Conservation (phyloP, 2,888 invertebrate species). For the Acrobasis consociella region DNA sequence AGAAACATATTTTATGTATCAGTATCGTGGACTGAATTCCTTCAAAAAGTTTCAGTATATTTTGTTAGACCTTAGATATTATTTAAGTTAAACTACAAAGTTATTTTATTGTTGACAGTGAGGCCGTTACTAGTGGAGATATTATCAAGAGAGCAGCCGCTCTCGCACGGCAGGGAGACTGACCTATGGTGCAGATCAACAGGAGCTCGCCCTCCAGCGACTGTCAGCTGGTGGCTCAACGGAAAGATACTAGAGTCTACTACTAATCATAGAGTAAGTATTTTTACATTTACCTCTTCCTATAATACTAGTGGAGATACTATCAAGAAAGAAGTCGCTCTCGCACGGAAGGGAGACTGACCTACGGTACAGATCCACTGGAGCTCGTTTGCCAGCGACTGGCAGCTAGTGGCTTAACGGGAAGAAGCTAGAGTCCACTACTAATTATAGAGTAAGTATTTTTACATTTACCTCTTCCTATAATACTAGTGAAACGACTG, state of each 20-base stretch:
- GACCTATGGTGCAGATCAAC: slow-evolving; percentile 92
- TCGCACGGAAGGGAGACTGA: slow-evolving; percentile 92
- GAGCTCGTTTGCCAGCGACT: slow-evolving; percentile 92
- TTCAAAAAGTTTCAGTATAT: too few species aligned
- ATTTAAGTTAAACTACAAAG: neutral
- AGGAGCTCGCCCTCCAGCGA: slow-evolving; percentile 93
- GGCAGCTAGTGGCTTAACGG: slow-evolving; percentile 94
- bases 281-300: neutral
- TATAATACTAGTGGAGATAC: slow-evolving; percentile 88
- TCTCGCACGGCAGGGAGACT: slow-evolving; percentile 91
- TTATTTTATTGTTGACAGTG: slow-evolving; percentile 78
- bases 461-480: too few species aligned
- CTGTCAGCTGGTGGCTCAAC: slow-evolving; percentile 93
- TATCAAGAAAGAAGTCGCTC: slow-evolving; percentile 91
- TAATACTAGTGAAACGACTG: slow-evolving; percentile 87
- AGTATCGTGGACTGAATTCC: too few species aligned
- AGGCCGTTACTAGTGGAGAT: slow-evolving; percentile 91
- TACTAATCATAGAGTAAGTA: slow-evolving; percentile 61
- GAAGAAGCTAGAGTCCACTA: slow-evolving; percentile 80
- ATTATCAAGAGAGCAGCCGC: slow-evolving; percentile 90
- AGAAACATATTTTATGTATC: too few species aligned
- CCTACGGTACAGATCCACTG: slow-evolving; percentile 91
- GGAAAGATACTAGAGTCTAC: slow-evolving; percentile 83
- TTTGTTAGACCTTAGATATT: too few species aligned
- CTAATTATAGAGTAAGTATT: too few species aligned